These are phyloP conservation scores for Hydrochoerus hydrochaeris DNA, from an alignment of 2,113 vertebrate species.

Conservation along the genomic window DNA sequence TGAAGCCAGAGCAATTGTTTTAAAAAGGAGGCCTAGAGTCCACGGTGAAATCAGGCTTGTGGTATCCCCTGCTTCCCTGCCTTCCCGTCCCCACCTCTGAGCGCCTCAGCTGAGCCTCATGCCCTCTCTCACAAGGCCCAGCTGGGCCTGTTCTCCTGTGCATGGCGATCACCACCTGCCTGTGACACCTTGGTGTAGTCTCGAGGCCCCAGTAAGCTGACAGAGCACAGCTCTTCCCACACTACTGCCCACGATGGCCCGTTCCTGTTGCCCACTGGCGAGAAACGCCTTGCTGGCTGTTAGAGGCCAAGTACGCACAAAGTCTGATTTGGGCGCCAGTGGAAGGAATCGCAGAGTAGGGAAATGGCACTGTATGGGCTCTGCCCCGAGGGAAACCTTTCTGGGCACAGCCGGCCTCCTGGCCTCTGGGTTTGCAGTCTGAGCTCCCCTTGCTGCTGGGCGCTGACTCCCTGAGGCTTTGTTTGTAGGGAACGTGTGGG, in stretches of 20 bases:
- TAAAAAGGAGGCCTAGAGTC: neutral
- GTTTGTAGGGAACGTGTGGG: neutral
- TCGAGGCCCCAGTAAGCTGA: neutral
- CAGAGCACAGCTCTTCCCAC: neutral
- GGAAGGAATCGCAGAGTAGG: neutral
- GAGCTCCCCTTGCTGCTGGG: neutral
- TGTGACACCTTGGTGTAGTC: neutral
- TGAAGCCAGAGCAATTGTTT: neutral
- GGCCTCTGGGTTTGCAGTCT: neutral
- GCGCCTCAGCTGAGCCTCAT: neutral
- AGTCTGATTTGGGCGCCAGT: neutral
- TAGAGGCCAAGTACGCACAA: neutral
- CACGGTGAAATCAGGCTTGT: neutral
- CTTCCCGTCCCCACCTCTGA: neutral
- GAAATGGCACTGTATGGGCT: neutral
- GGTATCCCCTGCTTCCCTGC: neutral
- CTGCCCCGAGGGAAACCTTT: neutral
- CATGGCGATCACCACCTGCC: neutral
- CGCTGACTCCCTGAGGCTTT: conserved; percentile 1
- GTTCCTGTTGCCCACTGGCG: neutral
- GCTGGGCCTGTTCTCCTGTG: neutral
- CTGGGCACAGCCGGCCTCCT: neutral
- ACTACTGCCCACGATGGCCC: neutral
- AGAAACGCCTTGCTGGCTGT: neutral
- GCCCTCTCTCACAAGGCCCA: neutral